Base-by-base conservation (phyloP, 2,797 vertebrate species). In the Lepus townsendii region DNA sequence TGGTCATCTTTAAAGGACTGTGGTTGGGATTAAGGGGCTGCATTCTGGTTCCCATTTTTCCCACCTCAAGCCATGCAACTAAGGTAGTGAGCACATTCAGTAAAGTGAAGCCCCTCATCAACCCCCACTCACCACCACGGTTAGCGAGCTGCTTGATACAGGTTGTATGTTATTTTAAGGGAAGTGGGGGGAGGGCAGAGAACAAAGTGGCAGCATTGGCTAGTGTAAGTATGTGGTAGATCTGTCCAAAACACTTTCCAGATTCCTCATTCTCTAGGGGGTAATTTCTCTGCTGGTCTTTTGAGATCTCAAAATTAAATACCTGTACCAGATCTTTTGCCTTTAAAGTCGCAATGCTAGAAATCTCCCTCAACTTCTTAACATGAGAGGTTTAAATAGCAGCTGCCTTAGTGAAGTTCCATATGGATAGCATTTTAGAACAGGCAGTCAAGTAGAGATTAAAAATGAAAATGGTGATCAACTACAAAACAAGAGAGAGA, bases 161-260 rank as follows among this genome's bases (percentile, higher is more conserved):
- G 35, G 60, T 96, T 62, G 24, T 57, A 12, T 96, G 38, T 60
- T 72, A 65, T 57, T 93, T 13, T 88, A 80, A 92, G 35, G 88
- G 71, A 26, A 68, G 68, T 7, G 16, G 66, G 76, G 57, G 71
- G 90, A 88, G 47, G 79, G 54, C 42, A 95, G 65, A 57, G 79
- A 90, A 91, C 83, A 79, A 96, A 91, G 14, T 76, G 62, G 62
- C 63, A 85, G 90, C 57, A 38, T 94, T 94, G 88, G 78, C 27
- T 77, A 42, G 35, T 54, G 42, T 75, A 96, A 93, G 83, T 66
- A 87, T 92, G 95, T 19, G 69, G 94, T 85, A 92, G 89, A 91
- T 94, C 95, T 97, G 95, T 94, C 95, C 86, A 79, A 96, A 96
- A 97, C 89, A 95, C 54, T 83, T 97, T 97, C 83, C 83, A 97